A percentile compares a stretch with the other conserved stretches of the same genome.
Evolutionary conservation across 2,888 invertebrate genomes (phyloP).

Genomic region (Apotomis betuletana): DNA sequence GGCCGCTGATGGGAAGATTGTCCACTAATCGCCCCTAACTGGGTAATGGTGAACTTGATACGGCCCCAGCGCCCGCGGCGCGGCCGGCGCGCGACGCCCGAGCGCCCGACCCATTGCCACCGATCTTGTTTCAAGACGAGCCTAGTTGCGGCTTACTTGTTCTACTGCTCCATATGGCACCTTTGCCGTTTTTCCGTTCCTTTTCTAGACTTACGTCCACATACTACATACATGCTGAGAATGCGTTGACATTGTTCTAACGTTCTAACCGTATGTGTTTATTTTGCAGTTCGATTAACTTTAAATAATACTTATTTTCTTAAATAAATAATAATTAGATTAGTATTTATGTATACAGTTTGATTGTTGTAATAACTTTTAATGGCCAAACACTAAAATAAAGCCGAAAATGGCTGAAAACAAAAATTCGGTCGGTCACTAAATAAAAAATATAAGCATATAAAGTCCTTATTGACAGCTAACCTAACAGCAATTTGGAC

Average conservation of each 20-base stretch:
- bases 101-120: constrained; percentile 59
- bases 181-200: constrained; percentile 7
- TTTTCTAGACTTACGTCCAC: constrained; percentile 17
- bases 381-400: too few species aligned
- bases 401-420: too few species aligned
- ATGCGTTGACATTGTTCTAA: neutral
- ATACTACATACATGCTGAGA: neutral
- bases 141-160: constrained; percentile 12
- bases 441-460: too few species aligned
- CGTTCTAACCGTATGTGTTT: too few species aligned
- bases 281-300: too few species aligned
- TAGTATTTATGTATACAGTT: too few species aligned
- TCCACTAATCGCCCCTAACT: constrained; percentile 71
- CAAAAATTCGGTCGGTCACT: too few species aligned
- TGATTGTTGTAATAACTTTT: too few species aligned
- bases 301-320: too few species aligned
- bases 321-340: too few species aligned
- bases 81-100: constrained; percentile 33
- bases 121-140: constrained; percentile 52
- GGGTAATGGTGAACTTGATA: constrained; percentile 75
- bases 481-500: too few species aligned
- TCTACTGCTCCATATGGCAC: neutral
- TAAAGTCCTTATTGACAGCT: too few species aligned
- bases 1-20: constrained; percentile 74
- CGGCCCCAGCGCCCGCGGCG: constrained; percentile 43